Conservation (phyloP, 2,113 vertebrate species). For the Thamnaconus septentrionalis region DNA sequence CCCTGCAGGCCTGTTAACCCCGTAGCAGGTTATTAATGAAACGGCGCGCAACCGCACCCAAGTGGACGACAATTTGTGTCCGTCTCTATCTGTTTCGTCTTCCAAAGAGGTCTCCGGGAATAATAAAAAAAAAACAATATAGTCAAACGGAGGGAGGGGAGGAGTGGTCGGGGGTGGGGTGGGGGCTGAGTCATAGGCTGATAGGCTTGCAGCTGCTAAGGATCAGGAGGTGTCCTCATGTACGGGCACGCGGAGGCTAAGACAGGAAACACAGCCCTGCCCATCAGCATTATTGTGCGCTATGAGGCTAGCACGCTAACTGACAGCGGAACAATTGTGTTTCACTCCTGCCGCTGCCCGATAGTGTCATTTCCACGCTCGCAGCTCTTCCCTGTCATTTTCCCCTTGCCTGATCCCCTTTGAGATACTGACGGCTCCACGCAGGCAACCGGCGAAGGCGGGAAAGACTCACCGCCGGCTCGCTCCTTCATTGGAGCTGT, state of each 20-base stretch:
- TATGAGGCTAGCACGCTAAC: conserved; percentile 31
- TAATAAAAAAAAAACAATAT: not conserved
- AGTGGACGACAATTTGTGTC: conserved; percentile 54
- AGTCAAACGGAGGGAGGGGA: not conserved
- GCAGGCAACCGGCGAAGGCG: conserved; percentile 34
- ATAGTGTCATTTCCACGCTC: conserved; percentile 47
- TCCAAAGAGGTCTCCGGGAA: conserved; percentile 26
- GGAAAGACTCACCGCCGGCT: conserved; percentile 33
- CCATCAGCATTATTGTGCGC: conserved; percentile 47
- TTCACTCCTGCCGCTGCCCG: conserved; percentile 40
- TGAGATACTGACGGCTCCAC: conserved; percentile 48
- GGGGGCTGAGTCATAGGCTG: conserved; percentile 20
- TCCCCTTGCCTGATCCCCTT: conserved; percentile 47
- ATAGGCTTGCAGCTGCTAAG: no score
- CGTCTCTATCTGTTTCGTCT: conserved; percentile 27
- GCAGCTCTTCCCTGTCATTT: conserved; percentile 54
- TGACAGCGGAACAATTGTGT: conserved; percentile 54
- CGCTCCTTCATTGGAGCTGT: conserved; percentile 52
- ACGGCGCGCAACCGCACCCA: conserved; percentile 46
- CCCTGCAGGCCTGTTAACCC: conserved; percentile 29
- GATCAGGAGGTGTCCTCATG: no score
- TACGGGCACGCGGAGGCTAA: conserved; percentile 17
- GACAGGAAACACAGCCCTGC: conserved; percentile 30
- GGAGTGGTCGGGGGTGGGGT: not conserved
- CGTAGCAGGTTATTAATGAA: conserved; percentile 54